phyloP scores from a whole-genome alignment of 2,797 vertebrate species.

The Phalanger gymnotis region DNA sequence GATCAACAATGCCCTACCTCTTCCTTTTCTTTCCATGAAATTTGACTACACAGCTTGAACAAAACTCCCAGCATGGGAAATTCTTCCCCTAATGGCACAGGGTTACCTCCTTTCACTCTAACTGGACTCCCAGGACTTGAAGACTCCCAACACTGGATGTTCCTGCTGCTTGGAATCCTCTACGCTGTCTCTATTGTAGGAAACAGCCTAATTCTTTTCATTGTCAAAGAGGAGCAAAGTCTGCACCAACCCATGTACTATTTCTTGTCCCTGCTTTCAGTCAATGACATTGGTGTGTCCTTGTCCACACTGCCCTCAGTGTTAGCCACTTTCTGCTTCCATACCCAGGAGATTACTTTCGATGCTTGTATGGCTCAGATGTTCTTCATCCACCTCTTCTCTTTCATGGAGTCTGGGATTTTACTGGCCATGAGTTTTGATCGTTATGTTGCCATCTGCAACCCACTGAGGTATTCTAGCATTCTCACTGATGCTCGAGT shows the following conservation, averaged over 20 bases:
- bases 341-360: conserved; percentile 53
- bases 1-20: not conserved
- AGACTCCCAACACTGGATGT: conserved; percentile 58
- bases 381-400: conserved; percentile 81
- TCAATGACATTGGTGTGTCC: conserved; percentile 82
- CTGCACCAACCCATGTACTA: conserved; percentile 89
- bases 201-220: conserved; percentile 83
- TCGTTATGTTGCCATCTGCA: conserved; percentile 70
- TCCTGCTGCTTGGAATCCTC: conserved; percentile 54
- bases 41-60: not conserved
- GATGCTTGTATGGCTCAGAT: conserved; percentile 83
- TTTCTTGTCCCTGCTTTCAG: conserved; percentile 83
- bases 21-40: not conserved
- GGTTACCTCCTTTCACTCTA: conserved; percentile 53
- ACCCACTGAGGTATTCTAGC: conserved; percentile 63
- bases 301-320: conserved; percentile 83
- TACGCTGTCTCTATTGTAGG: conserved; percentile 81
- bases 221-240: conserved; percentile 79
- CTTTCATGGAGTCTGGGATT: conserved; percentile 72
- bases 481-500: conserved; percentile 70
- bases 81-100: conserved; percentile 42
- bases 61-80: conserved; percentile 10
- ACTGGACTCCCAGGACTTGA: conserved; percentile 65
- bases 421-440: conserved; percentile 80
- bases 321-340: conserved; percentile 65